Evolutionary conservation across 2,888 invertebrate genomes (phyloP), one percentile per base, ranked within the genome.

Genomic region (Nomada fucata): DNA sequence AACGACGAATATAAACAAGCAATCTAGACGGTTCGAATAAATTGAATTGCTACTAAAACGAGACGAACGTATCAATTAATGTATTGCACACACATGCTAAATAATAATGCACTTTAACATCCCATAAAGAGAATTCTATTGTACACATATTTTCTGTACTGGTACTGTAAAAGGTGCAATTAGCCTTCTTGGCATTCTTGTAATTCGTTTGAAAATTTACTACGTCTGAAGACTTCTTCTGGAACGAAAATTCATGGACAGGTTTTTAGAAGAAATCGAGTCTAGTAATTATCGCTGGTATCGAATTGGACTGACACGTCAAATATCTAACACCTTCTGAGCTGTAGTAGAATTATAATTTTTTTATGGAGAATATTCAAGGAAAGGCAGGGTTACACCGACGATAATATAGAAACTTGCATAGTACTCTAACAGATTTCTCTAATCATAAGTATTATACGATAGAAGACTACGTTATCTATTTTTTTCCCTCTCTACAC

Each of bases 371-470:
- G 36, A 36, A 23, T 55, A 4, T 47, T 36, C 13, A 55, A 44
- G 64, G 50, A 52, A 42, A 63, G n/a, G 7, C 55, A 47, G 20
- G 50, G 52, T 76, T 59, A 64, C 50, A 29, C 13, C 42, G 76
- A 47, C 23, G 18, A 20, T 59, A 29, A 42, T 76, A 59, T 2
- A 52, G 26, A 76, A 65, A 50, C 20, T 59, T 65, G 53, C 26
- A 9, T 11, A 76, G 5, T 36, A 7, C 36, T 36, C 36, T 36
- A 36, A 36, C 36, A 36, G 36, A 36, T 36, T 36, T 36, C 18
- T 9, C 59, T 76, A 76, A 59, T 26, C 42, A 20, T 59, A 13
- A 69, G 18, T 20, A 26, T 55, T 76, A 76, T 20, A 15, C 29
- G 7, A 23, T 76, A 10, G 26, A 42, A 57, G 47, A 57, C 57